Base-by-base conservation (phyloP, 2,888 invertebrate genomes). In the Drosophila phalerata region DNA sequence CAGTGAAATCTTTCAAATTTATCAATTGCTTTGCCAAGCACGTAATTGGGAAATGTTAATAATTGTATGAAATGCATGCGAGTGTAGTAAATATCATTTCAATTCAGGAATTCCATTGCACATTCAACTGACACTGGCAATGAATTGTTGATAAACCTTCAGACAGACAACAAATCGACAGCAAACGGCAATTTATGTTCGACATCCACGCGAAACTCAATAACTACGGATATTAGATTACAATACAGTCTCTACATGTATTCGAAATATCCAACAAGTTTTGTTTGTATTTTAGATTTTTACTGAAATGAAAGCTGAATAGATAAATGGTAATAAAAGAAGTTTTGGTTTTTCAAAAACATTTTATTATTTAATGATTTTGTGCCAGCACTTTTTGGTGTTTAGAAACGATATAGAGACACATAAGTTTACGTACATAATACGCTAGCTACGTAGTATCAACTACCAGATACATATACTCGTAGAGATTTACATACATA, bases 371-470 rank as follows among this genome's bases (percentile, higher is more conserved):
- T 76, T 70, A 53, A 85, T 88, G 71, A 73, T 85, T 67, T 79
- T 90, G 91, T 91, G 91, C 91, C 91, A 91, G 91, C 91, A 91
- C 91, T 91, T 91, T 90, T 91, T 91, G 90, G 91, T 91, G 91
- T 85, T 76, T 80, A 76, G 69, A 85, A 87, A 84, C 85, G 71
- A 82, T 87, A 78, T 82, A 86, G 72, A 82, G 75, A 79, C 81
- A 78, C 76, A 72, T 76, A 74, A 60, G 66, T 65, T 62, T 74
- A 73, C 69, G 69, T 66, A 77, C 56, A 77, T 77, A 73, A 77
- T 76, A 75, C 77, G 47, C 75, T 76, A 73, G 73, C 75, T 76
- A 77, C 60, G 37, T 53, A 67, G 40, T 19, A 65, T 38, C 30
- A 65, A 61, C 61, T 61, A 52, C 22, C 53, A 53, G 22, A 61